Evolutionary conservation across 2,888 invertebrate genomes (phyloP).

Genomic region (Scaptomyza polygonia): DNA sequence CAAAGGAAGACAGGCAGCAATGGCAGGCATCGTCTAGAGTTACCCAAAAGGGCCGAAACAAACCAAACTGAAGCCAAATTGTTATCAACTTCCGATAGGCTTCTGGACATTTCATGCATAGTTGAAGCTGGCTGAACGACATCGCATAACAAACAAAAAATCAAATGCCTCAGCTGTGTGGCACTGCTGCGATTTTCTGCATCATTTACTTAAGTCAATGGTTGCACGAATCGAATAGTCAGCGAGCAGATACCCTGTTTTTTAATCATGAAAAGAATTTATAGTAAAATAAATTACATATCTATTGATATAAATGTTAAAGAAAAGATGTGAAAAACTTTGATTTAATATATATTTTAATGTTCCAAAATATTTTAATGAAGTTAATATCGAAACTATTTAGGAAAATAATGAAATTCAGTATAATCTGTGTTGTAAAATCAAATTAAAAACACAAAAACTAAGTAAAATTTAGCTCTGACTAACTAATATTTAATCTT

Average conservation of each 20-base stretch:
- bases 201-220: constrained; percentile 56
- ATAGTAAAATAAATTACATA: neutral
- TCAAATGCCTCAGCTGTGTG: constrained; percentile 64
- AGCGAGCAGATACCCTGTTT: constrained; percentile 30
- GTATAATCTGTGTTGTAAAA: too few species aligned
- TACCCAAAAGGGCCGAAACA: constrained; percentile 45
- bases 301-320: neutral
- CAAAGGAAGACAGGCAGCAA: too few species aligned
- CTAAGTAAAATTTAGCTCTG: too few species aligned
- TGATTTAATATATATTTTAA: too few species aligned
- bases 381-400: too few species aligned
- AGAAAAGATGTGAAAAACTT: too few species aligned
- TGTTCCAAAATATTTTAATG: too few species aligned
- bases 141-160: constrained; percentile 71
- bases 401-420: too few species aligned
- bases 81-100: constrained; percentile 74
- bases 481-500: too few species aligned
- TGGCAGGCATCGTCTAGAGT: constrained; percentile 61
- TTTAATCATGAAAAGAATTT: neutral
- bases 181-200: constrained; percentile 70
- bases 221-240: neutral
- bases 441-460: too few species aligned
- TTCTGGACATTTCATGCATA: constrained; percentile 62
- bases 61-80: constrained; percentile 1
- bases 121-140: constrained; percentile 53